A percentile compares a stretch with the other conserved stretches of the same genome.
These are phyloP conservation scores for Chironex yamaguchii DNA, from an alignment of 30 jellyfish, hydroid and myxozoan species.

Conservation along the genomic window DNA sequence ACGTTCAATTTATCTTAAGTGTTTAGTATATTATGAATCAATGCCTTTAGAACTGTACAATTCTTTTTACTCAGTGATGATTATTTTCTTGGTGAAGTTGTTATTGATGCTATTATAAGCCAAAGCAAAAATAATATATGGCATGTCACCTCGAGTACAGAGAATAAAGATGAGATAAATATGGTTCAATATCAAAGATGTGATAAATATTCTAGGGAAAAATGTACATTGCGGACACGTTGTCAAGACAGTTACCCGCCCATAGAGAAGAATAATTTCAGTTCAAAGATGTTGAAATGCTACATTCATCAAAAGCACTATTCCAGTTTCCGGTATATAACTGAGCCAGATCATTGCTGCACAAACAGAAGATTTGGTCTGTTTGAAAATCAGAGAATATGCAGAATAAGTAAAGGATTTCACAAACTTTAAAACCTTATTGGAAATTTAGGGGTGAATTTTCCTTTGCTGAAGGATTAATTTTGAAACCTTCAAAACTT, in stretches of 20 bases:
- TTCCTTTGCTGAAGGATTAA: slow-evolving; percentile 3
- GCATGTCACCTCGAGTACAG: slow-evolving; percentile 10
- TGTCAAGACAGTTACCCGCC: slow-evolving; percentile 8
- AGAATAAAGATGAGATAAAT: slow-evolving; percentile 5
- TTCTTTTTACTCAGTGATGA: too few species aligned
- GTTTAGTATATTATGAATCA: too few species aligned
- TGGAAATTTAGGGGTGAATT: neutral
- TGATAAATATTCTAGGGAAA: slow-evolving; percentile 2
- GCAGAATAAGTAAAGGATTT: slow-evolving; percentile 12
- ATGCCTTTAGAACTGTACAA: too few species aligned
- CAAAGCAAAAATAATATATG: too few species aligned
- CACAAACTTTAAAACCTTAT: slow-evolving; percentile 1
- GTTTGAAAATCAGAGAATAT: slow-evolving; percentile 4
- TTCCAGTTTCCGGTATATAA: slow-evolving; percentile 1
- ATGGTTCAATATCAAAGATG: neutral
- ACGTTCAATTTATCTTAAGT: too few species aligned
- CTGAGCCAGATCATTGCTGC: slow-evolving; percentile 18
- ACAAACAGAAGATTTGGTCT: slow-evolving; percentile 13
- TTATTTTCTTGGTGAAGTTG: slow-evolving; percentile 8
- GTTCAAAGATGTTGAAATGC: neutral
- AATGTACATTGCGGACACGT: slow-evolving; percentile 8
- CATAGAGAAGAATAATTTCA: neutral
- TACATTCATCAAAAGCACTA: neutral
- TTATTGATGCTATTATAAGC: too few species aligned
- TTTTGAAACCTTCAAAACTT: slow-evolving; percentile 4